These are phyloP conservation scores for Phrynocephalus guinanensis DNA, from an alignment of 2,797 vertebrate species.

Conservation along the genomic window DNA sequence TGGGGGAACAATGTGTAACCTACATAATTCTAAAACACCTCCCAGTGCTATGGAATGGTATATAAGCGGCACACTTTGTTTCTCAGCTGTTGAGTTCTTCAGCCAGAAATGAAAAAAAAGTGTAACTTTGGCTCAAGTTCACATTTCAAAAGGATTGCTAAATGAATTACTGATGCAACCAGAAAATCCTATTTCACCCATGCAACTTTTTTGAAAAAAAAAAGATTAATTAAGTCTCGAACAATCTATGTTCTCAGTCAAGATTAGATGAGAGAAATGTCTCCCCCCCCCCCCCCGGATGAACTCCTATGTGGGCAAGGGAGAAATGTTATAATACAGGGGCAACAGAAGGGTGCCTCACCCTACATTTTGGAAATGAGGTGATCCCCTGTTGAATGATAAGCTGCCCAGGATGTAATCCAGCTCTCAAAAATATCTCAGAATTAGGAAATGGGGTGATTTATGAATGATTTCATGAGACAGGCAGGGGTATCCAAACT, in stretches of 20 bases:
- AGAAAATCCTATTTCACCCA: conserved; percentile 53
- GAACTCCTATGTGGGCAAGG: not conserved
- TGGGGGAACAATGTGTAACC: too few relatives aligned
- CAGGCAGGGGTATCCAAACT: not conserved
- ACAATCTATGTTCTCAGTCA: not conserved
- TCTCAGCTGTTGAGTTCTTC: not conserved
- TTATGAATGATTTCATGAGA: not conserved
- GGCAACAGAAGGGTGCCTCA: too few relatives aligned
- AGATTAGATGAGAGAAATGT: not conserved
- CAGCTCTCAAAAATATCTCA: not conserved
- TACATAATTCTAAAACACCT: too few relatives aligned
- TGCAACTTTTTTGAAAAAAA: conserved; percentile 50
- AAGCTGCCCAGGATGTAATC: not conserved
- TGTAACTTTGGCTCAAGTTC: not conserved
- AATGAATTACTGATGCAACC: conserved; percentile 49
- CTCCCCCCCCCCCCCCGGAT: too few relatives aligned
- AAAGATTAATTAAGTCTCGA: not conserved
- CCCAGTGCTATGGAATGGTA: too few relatives aligned
- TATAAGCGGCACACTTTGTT: too few relatives aligned
- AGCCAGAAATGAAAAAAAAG: not conserved
- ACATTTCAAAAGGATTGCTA: conserved; percentile 58
- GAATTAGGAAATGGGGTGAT: not conserved
- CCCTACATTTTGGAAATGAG: too few relatives aligned
- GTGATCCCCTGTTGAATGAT: not conserved
- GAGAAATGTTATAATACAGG: not conserved